Evolutionary conservation across 92 coral and sea anemone genomes (phyloP).

Genomic region (Paragorgia papillata): DNA sequence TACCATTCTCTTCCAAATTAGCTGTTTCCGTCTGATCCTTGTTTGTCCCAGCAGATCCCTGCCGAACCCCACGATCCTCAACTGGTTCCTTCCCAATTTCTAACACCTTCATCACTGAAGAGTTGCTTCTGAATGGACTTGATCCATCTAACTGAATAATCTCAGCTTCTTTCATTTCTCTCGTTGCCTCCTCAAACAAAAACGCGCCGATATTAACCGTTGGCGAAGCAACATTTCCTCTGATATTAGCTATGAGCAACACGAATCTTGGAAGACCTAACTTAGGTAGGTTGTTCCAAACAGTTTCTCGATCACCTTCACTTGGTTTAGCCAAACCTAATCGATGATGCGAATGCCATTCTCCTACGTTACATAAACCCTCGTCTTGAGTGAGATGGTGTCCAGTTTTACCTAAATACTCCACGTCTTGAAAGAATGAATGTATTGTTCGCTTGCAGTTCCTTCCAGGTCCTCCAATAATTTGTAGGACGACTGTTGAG

Average conservation of each 20-base stretch:
- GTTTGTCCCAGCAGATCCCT: background rate
- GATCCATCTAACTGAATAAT: background rate
- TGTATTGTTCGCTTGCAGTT: background rate
- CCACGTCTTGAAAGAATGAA: slow-evolving; percentile 72
- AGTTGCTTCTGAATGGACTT: background rate
- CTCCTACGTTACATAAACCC: slow-evolving; percentile 32
- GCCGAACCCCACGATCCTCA: background rate
- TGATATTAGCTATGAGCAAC: slow-evolving; percentile 18
- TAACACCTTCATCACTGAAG: background rate
- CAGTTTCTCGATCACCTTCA: slow-evolving; percentile 6
- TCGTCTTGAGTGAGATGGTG: background rate
- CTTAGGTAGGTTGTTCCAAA: slow-evolving; percentile 7
- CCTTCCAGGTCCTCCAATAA: slow-evolving; percentile 31
- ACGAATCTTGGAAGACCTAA: background rate
- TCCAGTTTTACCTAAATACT: slow-evolving; percentile 58
- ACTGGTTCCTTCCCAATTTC: background rate
- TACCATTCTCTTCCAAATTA: background rate
- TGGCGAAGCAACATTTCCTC: background rate
- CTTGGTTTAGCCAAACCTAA: slow-evolving; percentile 21
- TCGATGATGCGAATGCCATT: slow-evolving; percentile 34
- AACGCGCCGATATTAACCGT: background rate
- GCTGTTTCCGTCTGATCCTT: background rate
- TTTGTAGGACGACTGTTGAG: slow-evolving; percentile 39
- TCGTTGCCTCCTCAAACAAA: background rate
- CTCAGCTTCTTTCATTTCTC: background rate